Percentiles rank a stretch among this genome's conserved stretches.
These are phyloP conservation scores for Corythornis cristatus DNA, from an alignment of 2,113 vertebrate species.

Conservation along the genomic window DNA sequence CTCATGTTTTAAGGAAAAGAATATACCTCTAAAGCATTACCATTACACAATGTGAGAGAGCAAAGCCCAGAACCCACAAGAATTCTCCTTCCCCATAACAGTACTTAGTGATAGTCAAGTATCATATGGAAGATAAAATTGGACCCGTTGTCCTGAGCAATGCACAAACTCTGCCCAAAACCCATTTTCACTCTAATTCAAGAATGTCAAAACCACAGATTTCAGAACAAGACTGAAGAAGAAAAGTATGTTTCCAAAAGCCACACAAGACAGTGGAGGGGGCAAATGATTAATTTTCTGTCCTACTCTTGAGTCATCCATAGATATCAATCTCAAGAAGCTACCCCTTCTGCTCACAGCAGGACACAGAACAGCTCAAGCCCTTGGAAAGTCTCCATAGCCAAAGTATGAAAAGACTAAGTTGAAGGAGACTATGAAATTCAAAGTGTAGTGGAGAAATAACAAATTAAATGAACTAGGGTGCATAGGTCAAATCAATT, in stretches of 20 bases:
- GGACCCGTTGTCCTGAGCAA: neutral
- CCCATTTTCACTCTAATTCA: neutral
- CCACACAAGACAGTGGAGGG: neutral
- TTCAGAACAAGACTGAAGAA: neutral
- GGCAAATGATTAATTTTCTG: neutral
- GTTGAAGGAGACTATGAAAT: neutral
- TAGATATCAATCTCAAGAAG: neutral
- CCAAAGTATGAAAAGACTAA: neutral
- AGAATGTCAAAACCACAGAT: neutral
- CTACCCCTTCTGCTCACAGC: neutral
- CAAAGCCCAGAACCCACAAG: neutral
- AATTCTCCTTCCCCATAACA: neutral
- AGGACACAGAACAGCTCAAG: neutral
- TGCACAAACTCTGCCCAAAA: neutral
- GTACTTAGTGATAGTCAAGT: neutral
- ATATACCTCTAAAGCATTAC: neutral
- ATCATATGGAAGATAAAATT: neutral
- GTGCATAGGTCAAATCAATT: neutral
- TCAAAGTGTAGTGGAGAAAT: neutral
- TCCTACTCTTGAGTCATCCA: neutral
- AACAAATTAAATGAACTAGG: neutral
- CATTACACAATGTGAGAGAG: neutral
- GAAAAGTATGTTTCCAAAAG: neutral
- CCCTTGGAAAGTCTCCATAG: neutral
- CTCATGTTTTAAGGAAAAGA: neutral